A percentile compares a stretch with the other conserved stretches of the same genome.
phyloP scores from a whole-genome alignment of 2,797 vertebrate genomes.

The Intellagama lesueurii region DNA sequence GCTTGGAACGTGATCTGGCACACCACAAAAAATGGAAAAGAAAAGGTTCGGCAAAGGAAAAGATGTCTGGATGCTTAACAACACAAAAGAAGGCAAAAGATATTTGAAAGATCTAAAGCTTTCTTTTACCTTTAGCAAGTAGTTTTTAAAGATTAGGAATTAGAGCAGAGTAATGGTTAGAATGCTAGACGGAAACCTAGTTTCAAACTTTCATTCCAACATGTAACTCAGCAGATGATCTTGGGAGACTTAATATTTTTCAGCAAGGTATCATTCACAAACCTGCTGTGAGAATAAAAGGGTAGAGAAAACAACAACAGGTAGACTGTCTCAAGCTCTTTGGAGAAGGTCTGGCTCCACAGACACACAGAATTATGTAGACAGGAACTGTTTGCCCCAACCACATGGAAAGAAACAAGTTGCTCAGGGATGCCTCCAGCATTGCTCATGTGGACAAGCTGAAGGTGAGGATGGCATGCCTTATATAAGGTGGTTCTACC shows the following conservation, averaged over 20 bases:
- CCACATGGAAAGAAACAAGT: too few relatives aligned
- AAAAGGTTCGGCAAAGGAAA: constrained; percentile 28
- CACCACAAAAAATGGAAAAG: background rate
- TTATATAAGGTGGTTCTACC: too few relatives aligned
- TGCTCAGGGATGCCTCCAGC: too few relatives aligned
- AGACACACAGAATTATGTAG: too few relatives aligned
- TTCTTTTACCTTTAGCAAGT: background rate
- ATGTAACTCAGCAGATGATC: background rate
- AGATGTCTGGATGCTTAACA: background rate
- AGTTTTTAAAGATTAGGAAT: background rate
- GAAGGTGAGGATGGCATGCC: too few relatives aligned
- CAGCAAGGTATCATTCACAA: background rate
- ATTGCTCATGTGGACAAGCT: too few relatives aligned
- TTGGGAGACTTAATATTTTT: background rate
- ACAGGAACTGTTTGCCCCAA: too few relatives aligned
- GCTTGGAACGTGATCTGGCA: background rate
- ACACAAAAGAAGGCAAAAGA: too few relatives aligned
- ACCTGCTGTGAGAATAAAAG: background rate
- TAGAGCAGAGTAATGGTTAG: background rate
- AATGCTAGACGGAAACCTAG: background rate
- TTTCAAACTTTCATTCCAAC: background rate
- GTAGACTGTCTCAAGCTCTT: background rate
- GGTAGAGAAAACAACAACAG: background rate
- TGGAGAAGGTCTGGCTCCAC: background rate
- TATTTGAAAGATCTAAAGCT: background rate